These are phyloP conservation scores for Catharus ustulatus DNA, from an alignment of 2,797 vertebrate species.

Conservation along the genomic window DNA sequence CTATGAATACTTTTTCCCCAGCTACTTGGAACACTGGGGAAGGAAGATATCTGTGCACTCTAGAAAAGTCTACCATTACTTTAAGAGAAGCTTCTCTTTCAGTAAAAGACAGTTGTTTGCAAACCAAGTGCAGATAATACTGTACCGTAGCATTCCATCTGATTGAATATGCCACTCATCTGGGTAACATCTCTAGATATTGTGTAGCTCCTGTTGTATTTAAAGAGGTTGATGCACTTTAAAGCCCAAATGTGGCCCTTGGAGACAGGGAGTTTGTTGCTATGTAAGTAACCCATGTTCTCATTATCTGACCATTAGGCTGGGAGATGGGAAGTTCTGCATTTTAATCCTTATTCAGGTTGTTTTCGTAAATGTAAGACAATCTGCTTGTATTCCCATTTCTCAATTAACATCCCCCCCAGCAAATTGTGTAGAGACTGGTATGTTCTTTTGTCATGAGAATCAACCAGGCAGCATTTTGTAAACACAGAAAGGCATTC, in stretches of 20 bases:
- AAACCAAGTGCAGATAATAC: not conserved
- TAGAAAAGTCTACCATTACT: not conserved
- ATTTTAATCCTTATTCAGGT: not conserved
- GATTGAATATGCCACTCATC: not conserved
- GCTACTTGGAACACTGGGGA: not conserved
- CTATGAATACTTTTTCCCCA: not conserved
- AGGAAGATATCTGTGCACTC: not conserved
- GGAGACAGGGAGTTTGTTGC: not conserved
- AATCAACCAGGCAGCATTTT: not conserved
- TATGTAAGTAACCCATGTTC: accelerated
- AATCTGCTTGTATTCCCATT: not conserved
- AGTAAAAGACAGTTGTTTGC: not conserved
- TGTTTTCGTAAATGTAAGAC: not conserved
- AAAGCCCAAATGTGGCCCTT: not conserved
- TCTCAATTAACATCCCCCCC: not conserved
- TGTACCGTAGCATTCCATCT: not conserved
- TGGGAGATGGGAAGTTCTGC: not conserved
- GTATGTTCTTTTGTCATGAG: not conserved
- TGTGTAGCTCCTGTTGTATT: not conserved
- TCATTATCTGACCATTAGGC: not conserved
- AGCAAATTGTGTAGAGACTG: not conserved
- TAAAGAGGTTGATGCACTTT: not conserved
- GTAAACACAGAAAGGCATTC: not conserved
- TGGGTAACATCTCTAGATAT: not conserved
- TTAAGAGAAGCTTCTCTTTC: not conserved